These are phyloP conservation scores for Drosophila micromelanica DNA, from an alignment of 1,140 invertebrate species.

Conservation along the genomic window DNA sequence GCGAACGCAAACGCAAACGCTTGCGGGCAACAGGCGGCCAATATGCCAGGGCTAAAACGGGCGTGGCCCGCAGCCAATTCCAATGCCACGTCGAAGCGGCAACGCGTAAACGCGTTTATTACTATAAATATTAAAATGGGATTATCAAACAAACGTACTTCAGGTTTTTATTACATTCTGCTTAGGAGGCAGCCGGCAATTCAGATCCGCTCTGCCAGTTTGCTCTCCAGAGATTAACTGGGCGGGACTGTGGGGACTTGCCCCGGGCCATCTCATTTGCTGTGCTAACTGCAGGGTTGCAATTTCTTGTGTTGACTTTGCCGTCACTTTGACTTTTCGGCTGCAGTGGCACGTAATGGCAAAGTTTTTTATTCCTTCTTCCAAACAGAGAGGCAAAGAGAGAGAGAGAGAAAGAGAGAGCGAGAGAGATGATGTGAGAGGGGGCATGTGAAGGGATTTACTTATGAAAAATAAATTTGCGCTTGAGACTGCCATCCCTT, in stretches of 20 bases:
- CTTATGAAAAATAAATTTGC: constrained; percentile 71
- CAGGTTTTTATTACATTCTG: constrained; percentile 63
- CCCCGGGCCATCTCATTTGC: constrained; percentile 34
- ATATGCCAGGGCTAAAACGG: constrained; percentile 32
- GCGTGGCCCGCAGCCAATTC: constrained; percentile 10
- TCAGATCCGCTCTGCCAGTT: constrained; percentile 2
- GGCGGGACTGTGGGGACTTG: constrained; percentile 1
- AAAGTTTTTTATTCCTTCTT: constrained; percentile 12
- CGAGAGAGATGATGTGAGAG: too few relatives aligned
- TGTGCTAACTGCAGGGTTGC: constrained; percentile 48
- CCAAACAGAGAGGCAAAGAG: neutral
- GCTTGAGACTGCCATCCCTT: constrained; percentile 25
- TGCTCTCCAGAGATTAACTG: constrained; percentile 32
- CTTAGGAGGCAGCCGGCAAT: constrained; percentile 28
- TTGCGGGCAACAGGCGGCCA: constrained; percentile 33
- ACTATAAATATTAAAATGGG: constrained; percentile 72
- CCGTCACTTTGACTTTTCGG: constrained; percentile 58
- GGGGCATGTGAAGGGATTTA: constrained; percentile 39
- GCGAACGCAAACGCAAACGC: constrained; percentile 12
- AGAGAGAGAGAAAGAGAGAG: neutral
- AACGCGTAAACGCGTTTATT: constrained; percentile 67
- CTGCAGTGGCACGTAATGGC: constrained; percentile 51
- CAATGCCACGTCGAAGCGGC: constrained; percentile 28
- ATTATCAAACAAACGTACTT: constrained; percentile 68
- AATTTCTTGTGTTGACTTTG: constrained; percentile 69